Base-by-base conservation (phyloP, 2,113 vertebrate genomes). In the Salminus brasiliensis region DNA sequence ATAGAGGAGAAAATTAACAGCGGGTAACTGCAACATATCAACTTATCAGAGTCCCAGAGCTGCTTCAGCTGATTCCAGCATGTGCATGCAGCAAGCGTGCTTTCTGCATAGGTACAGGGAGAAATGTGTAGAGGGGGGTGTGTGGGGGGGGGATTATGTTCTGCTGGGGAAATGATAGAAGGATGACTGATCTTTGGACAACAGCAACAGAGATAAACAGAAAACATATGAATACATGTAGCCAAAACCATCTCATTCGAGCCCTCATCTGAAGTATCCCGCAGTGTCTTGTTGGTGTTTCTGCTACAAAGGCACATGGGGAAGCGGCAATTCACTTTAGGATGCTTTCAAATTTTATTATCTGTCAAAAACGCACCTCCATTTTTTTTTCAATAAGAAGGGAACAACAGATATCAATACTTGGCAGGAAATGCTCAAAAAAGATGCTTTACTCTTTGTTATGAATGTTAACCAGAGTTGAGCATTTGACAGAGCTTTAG, bases 161-260 rank as follows among this genome's bases (percentile, higher is more conserved):
- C 52, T 59, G 49, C 25, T 4, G 49, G 75, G 65, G 63, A 43
- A 74, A 29, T 30, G 71, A 43, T 43, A 66, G 78, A 45, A 57
- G 66, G 25, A 57, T 32, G 13, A 73, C 45, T 74, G 78, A 60
- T 80, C 78, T 71, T 66, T 13, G 36, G 65, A 74, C 27, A 69
- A 72, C 13, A 69, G 68, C 13, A 76, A 79, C 27, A 27, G 30
- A 59, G 49, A 78, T 59, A 59, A 47, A 75, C 70, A 41, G 70
- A 62, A 59, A 47, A 75, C 70, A 41, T 65, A 62, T 72, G 67
- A 72, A 77, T 6, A 68, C 27, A 39, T 11, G n/a, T 15, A 59
- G 55, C 59, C 30, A 60, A 82, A 55, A 77, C 75, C 77, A 86
- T 65, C 74, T 67, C 49, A 71, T 75, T 34, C 36, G 43, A 74